Conservation (phyloP, 2,113 vertebrate species). For the Isichthys henryi region DNA sequence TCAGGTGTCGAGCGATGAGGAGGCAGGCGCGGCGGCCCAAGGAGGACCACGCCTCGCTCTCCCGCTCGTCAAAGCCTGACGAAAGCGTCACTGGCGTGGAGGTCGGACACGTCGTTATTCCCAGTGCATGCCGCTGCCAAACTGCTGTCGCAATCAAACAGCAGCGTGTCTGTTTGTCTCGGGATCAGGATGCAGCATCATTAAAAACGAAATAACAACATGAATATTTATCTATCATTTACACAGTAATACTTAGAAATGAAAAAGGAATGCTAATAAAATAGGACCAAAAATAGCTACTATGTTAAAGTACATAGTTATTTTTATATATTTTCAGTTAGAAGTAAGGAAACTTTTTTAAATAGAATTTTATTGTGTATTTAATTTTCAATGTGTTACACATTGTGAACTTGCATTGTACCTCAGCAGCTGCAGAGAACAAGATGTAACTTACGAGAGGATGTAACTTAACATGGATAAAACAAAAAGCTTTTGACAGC, state of each 20-base stretch:
- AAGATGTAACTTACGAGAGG: neutral
- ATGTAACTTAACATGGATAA: neutral
- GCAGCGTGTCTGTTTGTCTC: neutral
- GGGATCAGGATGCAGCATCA: neutral
- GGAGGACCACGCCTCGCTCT: neutral
- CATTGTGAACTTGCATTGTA: neutral
- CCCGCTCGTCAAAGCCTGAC: neutral
- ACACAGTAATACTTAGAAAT: neutral
- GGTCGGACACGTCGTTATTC: neutral
- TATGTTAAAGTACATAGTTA: neutral
- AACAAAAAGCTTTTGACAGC: neutral
- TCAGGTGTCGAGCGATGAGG: constrained; percentile 48
- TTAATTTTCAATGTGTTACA: neutral
- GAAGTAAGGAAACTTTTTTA: neutral
- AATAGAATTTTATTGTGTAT: neutral
- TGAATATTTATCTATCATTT: neutral
- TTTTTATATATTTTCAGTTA: neutral
- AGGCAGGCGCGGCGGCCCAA: neutral
- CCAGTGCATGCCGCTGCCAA: neutral
- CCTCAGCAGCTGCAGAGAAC: neutral
- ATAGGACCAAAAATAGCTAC: neutral
- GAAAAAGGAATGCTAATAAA: neutral
- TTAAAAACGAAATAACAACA: neutral
- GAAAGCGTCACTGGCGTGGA: neutral
- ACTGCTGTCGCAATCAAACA: neutral